phyloP scores from a whole-genome alignment of 1,140 invertebrate species.

The Goniozus legneri region DNA sequence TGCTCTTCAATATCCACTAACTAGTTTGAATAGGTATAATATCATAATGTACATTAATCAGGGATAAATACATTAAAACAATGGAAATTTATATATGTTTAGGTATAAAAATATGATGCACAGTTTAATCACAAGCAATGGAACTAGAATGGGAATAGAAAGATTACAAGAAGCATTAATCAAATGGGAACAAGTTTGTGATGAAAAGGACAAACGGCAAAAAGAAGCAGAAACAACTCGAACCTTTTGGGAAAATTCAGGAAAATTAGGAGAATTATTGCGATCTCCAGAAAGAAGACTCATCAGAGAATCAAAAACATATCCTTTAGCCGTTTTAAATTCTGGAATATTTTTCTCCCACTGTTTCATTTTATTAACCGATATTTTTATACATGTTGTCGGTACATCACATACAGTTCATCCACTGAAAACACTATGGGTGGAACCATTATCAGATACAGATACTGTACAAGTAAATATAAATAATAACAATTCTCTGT shows the following conservation, averaged over 20 bases:
- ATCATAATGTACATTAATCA: conserved; percentile 2
- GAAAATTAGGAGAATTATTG: conserved; percentile 65
- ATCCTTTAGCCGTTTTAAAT: conserved; percentile 66
- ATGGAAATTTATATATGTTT: conserved; percentile 13
- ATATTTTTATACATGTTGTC: conserved; percentile 69
- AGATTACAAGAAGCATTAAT: conserved; percentile 41
- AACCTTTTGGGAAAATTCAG: conserved; percentile 72
- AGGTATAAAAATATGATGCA: conserved; percentile 43
- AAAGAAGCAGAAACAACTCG: conserved; percentile 69
- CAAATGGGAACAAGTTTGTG: conserved; percentile 62
- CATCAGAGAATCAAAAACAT: conserved; percentile 71
- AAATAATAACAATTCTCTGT: too few relatives aligned
- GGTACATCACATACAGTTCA: conserved; percentile 63
- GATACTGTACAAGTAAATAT: conserved; percentile 57
- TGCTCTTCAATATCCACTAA: conserved; percentile 61
- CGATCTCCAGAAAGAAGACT: conserved; percentile 68
- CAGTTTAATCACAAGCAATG: conserved; percentile 41
- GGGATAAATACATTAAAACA: neutral
- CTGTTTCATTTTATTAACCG: conserved; percentile 74
- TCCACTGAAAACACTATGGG: conserved; percentile 74
- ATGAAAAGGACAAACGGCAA: conserved; percentile 60
- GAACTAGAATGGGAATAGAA: conserved; percentile 40
- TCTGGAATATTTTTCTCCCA: conserved; percentile 67
- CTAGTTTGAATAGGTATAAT: conserved; percentile 58
- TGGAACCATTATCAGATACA: conserved; percentile 62